Evolutionary conservation across 2,888 invertebrate species (phyloP).

Genomic region (Xylocampa areola): DNA sequence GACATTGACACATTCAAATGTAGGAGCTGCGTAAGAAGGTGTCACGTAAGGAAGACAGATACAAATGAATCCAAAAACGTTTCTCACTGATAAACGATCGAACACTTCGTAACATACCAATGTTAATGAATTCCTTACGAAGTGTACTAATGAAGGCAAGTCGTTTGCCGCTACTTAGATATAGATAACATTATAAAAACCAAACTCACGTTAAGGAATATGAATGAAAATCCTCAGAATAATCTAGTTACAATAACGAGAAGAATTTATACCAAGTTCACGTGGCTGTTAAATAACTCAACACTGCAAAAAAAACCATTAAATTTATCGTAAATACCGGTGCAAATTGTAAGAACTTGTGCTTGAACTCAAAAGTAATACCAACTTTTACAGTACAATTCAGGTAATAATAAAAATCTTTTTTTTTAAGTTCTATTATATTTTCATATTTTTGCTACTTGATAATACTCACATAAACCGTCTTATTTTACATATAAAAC

Average conservation of each 20-base stretch:
- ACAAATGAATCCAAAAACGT: constrained; percentile 61
- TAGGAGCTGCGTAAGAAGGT: constrained; percentile 48
- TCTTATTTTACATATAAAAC: background rate
- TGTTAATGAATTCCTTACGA: constrained; percentile 35
- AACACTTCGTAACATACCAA: constrained; percentile 27
- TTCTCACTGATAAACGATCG: constrained; percentile 58
- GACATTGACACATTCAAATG: constrained; percentile 44
- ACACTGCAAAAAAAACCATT: constrained; percentile 28
- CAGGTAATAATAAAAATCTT: background rate
- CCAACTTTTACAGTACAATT: background rate
- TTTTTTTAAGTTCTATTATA: constrained; percentile 1
- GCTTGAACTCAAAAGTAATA: constrained; percentile 22
- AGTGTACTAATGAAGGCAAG: constrained; percentile 10
- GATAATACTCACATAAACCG: constrained; percentile 2
- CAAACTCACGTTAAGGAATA: no score
- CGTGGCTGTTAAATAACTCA: constrained; percentile 21
- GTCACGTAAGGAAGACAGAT: constrained; percentile 58
- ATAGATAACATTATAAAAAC: no score
- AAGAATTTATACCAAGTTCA: constrained; percentile 17
- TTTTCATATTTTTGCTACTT: constrained; percentile 4
- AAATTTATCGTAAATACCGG: constrained; percentile 33
- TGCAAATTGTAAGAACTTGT: constrained; percentile 27
- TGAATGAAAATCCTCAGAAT: no score
- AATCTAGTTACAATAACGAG: constrained; percentile 12
- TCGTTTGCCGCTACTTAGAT: background rate